Evolutionary conservation across 2,113 vertebrate species (phyloP).

Genomic region (Guaruba guarouba): DNA sequence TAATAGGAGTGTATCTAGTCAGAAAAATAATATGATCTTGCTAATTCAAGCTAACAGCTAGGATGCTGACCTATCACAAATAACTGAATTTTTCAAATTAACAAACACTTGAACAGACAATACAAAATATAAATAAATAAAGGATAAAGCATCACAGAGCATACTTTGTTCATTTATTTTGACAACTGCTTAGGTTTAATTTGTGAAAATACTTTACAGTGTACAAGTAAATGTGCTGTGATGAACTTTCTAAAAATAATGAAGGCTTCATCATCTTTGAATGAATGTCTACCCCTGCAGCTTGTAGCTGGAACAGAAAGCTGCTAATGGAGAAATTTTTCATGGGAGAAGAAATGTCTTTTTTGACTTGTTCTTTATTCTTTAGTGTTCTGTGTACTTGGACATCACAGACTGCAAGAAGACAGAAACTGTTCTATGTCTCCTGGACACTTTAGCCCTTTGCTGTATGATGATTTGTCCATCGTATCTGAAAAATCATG

Average conservation of each 20-base stretch:
- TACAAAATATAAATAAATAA: conserved; percentile 49
- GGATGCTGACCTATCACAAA: conserved; percentile 40
- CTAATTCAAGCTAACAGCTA: conserved; percentile 33
- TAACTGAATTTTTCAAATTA: conserved; percentile 31
- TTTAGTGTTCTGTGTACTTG: background rate
- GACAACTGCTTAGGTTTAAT: conserved; percentile 51
- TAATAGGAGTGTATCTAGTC: background rate
- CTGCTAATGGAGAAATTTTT: background rate
- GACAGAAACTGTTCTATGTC: background rate
- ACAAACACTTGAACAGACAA: conserved; percentile 28
- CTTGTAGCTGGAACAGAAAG: background rate
- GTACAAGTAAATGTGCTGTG: background rate
- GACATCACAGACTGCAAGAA: background rate
- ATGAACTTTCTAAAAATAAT: conserved; percentile 52
- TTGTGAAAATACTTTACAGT: conserved; percentile 34
- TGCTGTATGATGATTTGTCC: background rate
- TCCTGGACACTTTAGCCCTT: background rate
- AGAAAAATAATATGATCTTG: background rate
- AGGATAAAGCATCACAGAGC: conserved; percentile 3
- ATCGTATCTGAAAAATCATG: too few relatives aligned
- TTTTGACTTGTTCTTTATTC: background rate
- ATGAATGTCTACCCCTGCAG: background rate
- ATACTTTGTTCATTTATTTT: conserved; percentile 49
- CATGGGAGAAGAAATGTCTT: background rate
- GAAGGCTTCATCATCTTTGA: conserved; percentile 1